phyloP scores from a whole-genome alignment of 2,888 invertebrate species.

The Thymelicus acteon region DNA sequence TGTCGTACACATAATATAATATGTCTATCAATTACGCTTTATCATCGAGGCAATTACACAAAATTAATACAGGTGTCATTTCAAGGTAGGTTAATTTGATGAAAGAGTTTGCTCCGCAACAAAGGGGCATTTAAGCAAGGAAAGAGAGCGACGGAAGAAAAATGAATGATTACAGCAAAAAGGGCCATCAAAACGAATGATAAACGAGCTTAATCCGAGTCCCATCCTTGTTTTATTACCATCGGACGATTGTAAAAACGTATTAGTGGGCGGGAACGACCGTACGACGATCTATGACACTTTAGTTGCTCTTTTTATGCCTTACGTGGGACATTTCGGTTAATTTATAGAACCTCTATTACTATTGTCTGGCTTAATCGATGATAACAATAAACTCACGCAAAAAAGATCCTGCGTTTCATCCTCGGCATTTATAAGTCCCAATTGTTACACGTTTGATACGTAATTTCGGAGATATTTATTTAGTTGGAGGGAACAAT shows the following conservation, averaged over 20 bases:
- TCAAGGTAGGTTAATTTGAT: slow-evolving; percentile 65
- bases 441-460: background rate
- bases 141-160: slow-evolving; percentile 82
- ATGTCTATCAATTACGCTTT: background rate
- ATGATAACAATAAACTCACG: slow-evolving; percentile 38
- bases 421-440: slow-evolving; percentile 7
- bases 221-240: slow-evolving; percentile 83
- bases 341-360: slow-evolving; percentile 71
- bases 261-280: slow-evolving; percentile 71
- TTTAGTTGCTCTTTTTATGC: slow-evolving; percentile 74
- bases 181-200: slow-evolving; percentile 84
- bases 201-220: slow-evolving; percentile 83
- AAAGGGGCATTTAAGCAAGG: slow-evolving; percentile 80
- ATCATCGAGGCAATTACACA: slow-evolving; percentile 1
- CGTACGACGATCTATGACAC: slow-evolving; percentile 67
- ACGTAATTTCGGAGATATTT: slow-evolving; percentile 12
- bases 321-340: slow-evolving; percentile 61
- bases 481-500: slow-evolving; percentile 2
- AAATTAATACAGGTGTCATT: slow-evolving; percentile 27
- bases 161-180: slow-evolving; percentile 85
- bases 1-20: too few species aligned
- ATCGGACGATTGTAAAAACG: slow-evolving; percentile 82
- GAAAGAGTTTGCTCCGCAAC: slow-evolving; percentile 65
- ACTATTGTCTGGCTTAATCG: slow-evolving; percentile 39
- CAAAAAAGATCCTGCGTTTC: slow-evolving; percentile 21